Evolutionary conservation across 2,888 invertebrate genomes (phyloP).

Genomic region (Aplocera efformata): DNA sequence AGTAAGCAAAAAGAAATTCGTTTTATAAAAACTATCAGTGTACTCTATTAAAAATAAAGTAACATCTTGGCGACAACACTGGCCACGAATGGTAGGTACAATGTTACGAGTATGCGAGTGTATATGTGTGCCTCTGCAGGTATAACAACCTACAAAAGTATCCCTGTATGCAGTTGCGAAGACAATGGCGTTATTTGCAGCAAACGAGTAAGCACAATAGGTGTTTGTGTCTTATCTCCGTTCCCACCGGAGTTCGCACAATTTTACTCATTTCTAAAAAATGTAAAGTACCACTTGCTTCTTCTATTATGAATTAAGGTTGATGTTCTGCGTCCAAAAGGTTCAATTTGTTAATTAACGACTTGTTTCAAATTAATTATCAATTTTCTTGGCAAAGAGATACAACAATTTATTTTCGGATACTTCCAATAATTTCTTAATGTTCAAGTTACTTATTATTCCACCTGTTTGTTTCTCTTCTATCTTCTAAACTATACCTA

Average conservation of each 20-base stretch:
- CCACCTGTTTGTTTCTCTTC: no score
- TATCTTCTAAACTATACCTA: no score
- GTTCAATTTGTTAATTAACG: slow-evolving; percentile 15
- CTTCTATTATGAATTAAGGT: slow-evolving; percentile 50
- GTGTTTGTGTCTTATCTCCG: slow-evolving; percentile 58
- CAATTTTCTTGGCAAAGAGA: no score
- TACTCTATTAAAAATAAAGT: no score
- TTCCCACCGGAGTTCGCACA: slow-evolving; percentile 71
- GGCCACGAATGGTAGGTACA: no score
- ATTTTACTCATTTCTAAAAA: slow-evolving; percentile 54
- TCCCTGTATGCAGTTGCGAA: slow-evolving; percentile 22
- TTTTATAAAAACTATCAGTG: no score
- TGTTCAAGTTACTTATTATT: no score
- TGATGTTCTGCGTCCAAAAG: slow-evolving; percentile 35
- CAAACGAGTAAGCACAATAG: slow-evolving; percentile 58
- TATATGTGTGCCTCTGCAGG: background rate
- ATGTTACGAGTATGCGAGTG: no score
- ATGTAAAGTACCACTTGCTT: slow-evolving; percentile 29
- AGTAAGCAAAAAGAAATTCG: no score
- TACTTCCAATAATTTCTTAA: no score
- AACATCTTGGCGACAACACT: no score
- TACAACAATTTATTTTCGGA: no score
- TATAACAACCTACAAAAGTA: slow-evolving; percentile 15
- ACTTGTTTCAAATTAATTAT: background rate
- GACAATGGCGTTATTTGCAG: slow-evolving; percentile 61